Conservation (phyloP, 2,888 invertebrate genomes). For the Fragum whitleyi region DNA sequence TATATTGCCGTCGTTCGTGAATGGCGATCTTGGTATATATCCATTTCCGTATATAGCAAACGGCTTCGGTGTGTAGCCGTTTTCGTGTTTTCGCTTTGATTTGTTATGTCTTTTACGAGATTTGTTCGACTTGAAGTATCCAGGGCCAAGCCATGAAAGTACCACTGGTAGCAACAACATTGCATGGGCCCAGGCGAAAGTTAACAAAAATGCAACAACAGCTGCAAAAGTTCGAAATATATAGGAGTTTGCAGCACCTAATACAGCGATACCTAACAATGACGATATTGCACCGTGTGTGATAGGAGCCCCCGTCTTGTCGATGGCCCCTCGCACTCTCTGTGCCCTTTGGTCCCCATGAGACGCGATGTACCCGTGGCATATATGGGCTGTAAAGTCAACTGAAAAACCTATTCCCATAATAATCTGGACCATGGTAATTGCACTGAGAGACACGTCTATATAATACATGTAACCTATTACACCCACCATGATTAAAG, state of each 20-base stretch:
- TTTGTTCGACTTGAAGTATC: background rate
- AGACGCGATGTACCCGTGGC: slow-evolving; percentile 72
- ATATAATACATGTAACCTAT: slow-evolving; percentile 69
- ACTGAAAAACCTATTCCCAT: slow-evolving; percentile 75
- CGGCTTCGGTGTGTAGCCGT: background rate
- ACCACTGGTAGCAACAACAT: background rate
- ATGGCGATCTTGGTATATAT: background rate
- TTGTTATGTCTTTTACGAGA: background rate
- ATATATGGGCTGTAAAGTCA: slow-evolving; percentile 44
- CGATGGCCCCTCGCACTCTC: slow-evolving; percentile 56
- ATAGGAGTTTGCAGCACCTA: slow-evolving; percentile 7
- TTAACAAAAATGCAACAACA: slow-evolving; percentile 11
- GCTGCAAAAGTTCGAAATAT: slow-evolving; percentile 17
- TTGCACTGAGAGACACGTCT: slow-evolving; percentile 71
- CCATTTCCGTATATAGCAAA: background rate
- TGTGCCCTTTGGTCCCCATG: slow-evolving; percentile 50
- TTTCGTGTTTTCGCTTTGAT: background rate
- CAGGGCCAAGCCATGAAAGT: slow-evolving; percentile 38
- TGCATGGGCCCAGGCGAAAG: slow-evolving; percentile 19
- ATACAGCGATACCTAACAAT: slow-evolving; percentile 15
- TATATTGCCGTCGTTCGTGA: background rate
- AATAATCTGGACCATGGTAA: slow-evolving; percentile 80
- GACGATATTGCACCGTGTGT: slow-evolving; percentile 51
- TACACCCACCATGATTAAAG: slow-evolving; percentile 75
- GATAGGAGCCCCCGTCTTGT: slow-evolving; percentile 66